phyloP scores from a whole-genome alignment of 1,140 invertebrate genomes.

The Sinella curviseta region DNA sequence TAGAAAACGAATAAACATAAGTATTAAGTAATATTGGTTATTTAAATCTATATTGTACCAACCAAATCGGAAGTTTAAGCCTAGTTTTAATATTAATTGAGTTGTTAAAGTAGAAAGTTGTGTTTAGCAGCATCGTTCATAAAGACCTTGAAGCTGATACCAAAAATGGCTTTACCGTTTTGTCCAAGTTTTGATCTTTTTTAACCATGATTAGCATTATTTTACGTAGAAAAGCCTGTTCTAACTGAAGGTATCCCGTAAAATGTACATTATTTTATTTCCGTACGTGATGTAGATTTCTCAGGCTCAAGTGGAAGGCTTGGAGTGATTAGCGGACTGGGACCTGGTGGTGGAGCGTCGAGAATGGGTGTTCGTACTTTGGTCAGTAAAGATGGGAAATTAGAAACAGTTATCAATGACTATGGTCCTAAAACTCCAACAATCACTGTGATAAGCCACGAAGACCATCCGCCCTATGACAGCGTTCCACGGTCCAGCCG shows the following conservation, averaged over 20 bases:
- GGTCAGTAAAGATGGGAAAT: conserved; percentile 54
- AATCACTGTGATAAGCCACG: conserved; percentile 88
- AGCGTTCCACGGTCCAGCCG: conserved; percentile 45
- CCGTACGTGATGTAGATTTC: not conserved
- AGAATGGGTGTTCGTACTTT: conserved; percentile 48
- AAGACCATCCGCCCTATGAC: conserved; percentile 56
- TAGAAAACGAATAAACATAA: too few relatives aligned
- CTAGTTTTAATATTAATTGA: too few relatives aligned
- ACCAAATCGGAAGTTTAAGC: too few relatives aligned
- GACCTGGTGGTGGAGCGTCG: conserved; percentile 19
- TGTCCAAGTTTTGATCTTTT: not conserved
- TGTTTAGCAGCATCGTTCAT: too few relatives aligned
- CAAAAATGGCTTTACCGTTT: not conserved
- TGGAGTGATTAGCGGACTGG: conserved; percentile 23
- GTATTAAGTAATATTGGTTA: too few relatives aligned
- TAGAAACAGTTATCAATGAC: conserved; percentile 62
- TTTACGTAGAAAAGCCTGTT: too few relatives aligned
- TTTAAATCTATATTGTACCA: too few relatives aligned
- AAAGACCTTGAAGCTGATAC: not conserved
- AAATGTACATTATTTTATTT: too few relatives aligned
- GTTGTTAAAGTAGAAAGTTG: not conserved
- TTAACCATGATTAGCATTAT: not conserved
- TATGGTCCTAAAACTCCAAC: conserved; percentile 64
- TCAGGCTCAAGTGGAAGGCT: conserved; percentile 22
- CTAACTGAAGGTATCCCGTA: too few relatives aligned